Evolutionary conservation across 1,140 invertebrate genomes (phyloP), one percentile per base, ranked within the genome.

Genomic region (Bombus consobrinus): DNA sequence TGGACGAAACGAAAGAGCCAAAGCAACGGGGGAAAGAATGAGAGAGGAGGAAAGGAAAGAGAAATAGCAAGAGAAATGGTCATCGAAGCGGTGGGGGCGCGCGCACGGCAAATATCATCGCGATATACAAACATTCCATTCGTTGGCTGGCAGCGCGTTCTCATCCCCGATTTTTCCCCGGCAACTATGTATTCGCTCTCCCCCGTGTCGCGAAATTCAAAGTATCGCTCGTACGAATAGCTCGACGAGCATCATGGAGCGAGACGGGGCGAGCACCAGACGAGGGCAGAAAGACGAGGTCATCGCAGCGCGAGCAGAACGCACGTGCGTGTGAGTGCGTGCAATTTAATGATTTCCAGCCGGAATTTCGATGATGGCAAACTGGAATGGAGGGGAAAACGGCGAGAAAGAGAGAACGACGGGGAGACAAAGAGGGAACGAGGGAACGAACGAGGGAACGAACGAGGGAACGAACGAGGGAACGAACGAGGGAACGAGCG

Each of bases 361-460:
- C 91, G 94, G 93, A 94, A 95, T 95, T 95, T 95, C 92, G 94
- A 95, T 95, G 94, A 95, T 93, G 93, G 87, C 87, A 91, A 53
- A 73, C 73, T 64, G 84, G 71, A 81, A 68, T 69, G 72, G 62
- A 57, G 66, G 81, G 83, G 84, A 68, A 83, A 59, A 76, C 79
- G 64, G 39, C 28, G 22, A 57, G 86, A 64, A 69, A 86, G 34
- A 72, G 64, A 34, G 69, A 66, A 69, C 53, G 39, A 41, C 66
- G 34, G 43, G 68, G 66, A 34, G 41, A 32, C 39, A 76, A 64
- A 43, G 88, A 74, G 83, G 25, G 10, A 47, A 59, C 57, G 10
- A 59, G 57, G 84, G 71, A 77, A 62, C 53, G 71, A 77, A 62
- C 53, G 71, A 53, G 43, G 47, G 78, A 81, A 43, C 34, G 82